phyloP scores from a whole-genome alignment of 1,140 invertebrate species.

The Laodelphax striatellus region DNA sequence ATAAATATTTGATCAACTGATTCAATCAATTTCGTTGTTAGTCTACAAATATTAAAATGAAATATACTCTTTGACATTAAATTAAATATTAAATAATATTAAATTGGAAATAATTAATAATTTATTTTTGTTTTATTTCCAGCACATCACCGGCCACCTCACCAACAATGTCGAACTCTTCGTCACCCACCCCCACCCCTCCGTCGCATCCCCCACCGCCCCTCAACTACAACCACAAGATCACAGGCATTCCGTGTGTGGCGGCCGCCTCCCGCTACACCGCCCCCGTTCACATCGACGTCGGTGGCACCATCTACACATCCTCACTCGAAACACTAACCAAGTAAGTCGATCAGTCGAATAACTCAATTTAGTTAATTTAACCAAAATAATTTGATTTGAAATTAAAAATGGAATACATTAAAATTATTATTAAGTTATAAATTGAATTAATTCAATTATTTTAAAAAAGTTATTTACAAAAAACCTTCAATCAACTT shows the following conservation, averaged over 20 bases:
- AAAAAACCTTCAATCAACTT: too few species aligned
- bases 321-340: slow-evolving; percentile 91
- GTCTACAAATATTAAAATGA: too few species aligned
- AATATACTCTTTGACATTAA: too few species aligned
- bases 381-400: too few species aligned
- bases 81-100: too few species aligned
- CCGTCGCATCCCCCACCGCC: slow-evolving; percentile 34
- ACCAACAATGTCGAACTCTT: slow-evolving; percentile 51
- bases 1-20: too few species aligned
- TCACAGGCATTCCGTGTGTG: slow-evolving; percentile 81
- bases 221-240: slow-evolving; percentile 47
- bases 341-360: slow-evolving; percentile 60
- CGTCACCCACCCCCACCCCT: slow-evolving; percentile 47
- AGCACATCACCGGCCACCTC: slow-evolving; percentile 47
- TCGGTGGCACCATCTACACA: slow-evolving; percentile 93
- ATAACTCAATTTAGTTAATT: too few species aligned
- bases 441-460: too few species aligned
- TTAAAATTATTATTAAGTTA: too few species aligned
- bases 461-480: too few species aligned
- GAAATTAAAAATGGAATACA: too few species aligned
- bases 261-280: slow-evolving; percentile 84
- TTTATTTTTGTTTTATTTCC: slow-evolving; percentile 6
- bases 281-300: slow-evolving; percentile 93
- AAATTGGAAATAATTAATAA: background rate
- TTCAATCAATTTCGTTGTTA: too few species aligned